Conservation (phyloP, 2,888 invertebrate genomes). For the Chrysina gloriosa region DNA sequence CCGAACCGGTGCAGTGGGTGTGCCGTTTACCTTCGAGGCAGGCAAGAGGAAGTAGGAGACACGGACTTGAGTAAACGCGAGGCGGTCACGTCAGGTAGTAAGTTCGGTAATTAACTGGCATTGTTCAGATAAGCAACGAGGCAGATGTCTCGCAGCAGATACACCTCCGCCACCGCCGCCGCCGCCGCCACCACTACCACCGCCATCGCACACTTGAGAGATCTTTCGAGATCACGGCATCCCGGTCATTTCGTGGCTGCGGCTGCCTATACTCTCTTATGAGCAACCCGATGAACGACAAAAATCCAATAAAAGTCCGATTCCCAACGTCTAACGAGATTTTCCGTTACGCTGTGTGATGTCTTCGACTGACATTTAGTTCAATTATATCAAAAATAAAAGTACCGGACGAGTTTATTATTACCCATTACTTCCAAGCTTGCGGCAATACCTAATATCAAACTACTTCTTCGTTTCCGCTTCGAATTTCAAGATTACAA, state of each 20-base stretch:
- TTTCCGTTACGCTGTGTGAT: slow-evolving; percentile 5
- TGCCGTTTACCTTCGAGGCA: slow-evolving; percentile 22
- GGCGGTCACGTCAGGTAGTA: slow-evolving; percentile 61
- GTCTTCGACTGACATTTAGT: slow-evolving; percentile 13
- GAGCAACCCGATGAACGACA: slow-evolving; percentile 22
- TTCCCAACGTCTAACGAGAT: slow-evolving; percentile 35
- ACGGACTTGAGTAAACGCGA: slow-evolving; percentile 54
- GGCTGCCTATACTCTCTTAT: slow-evolving; percentile 23
- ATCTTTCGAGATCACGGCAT: slow-evolving; percentile 32
- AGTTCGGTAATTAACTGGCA: slow-evolving; percentile 62
- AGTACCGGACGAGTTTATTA: slow-evolving; percentile 24
- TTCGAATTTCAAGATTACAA: no score
- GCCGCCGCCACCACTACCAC: background rate
- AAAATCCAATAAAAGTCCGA: slow-evolving; percentile 41
- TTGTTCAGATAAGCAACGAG: slow-evolving; percentile 60
- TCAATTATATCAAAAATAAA: slow-evolving; percentile 20
- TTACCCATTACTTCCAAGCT: slow-evolving; percentile 10
- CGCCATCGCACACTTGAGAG: slow-evolving; percentile 12
- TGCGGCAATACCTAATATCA: no score
- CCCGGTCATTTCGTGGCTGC: slow-evolving; percentile 28
- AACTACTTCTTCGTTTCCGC: no score
- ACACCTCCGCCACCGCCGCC: slow-evolving; percentile 21
- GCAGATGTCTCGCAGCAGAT: slow-evolving; percentile 49
- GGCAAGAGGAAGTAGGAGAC: slow-evolving; percentile 31
- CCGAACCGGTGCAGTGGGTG: slow-evolving; percentile 28